Evolutionary conservation across 2,113 vertebrate genomes (phyloP).

Genomic region (Pseudois nayaur): DNA sequence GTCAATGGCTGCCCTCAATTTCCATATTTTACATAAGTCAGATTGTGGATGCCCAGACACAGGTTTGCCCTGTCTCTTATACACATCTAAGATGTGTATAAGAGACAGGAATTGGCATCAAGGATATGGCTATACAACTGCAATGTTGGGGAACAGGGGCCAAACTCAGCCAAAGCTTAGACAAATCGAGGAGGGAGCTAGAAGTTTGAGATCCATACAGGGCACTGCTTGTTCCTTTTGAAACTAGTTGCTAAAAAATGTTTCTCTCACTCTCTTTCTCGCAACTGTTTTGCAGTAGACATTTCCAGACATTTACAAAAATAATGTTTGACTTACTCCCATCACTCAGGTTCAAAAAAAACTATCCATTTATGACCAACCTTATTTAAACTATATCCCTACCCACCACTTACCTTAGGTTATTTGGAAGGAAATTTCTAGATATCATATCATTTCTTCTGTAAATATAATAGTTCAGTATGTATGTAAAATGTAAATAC

Average conservation of each 20-base stretch:
- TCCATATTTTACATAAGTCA: too few species aligned
- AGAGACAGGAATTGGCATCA: background rate
- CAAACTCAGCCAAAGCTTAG: background rate
- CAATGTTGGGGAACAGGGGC: background rate
- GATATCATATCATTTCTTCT: background rate
- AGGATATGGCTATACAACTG: background rate
- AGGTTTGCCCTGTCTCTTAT: too few species aligned
- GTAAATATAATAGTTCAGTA: background rate
- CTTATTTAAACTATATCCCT: background rate
- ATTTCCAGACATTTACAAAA: slow-evolving; percentile 1
- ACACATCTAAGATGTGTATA: too few species aligned
- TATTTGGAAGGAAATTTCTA: background rate
- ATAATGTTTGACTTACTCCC: background rate
- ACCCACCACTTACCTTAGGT: background rate
- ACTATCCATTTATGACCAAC: background rate
- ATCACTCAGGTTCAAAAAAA: background rate
- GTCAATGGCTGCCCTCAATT: too few species aligned
- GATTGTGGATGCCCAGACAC: too few species aligned
- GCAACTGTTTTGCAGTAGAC: background rate
- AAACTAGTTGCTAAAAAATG: background rate
- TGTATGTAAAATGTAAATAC: background rate
- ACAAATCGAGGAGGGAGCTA: background rate
- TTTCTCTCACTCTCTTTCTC: background rate
- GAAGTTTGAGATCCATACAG: background rate
- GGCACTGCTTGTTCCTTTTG: background rate